These are phyloP conservation scores for Eurypyga helias DNA, from an alignment of 2,113 vertebrate species.

Conservation along the genomic window DNA sequence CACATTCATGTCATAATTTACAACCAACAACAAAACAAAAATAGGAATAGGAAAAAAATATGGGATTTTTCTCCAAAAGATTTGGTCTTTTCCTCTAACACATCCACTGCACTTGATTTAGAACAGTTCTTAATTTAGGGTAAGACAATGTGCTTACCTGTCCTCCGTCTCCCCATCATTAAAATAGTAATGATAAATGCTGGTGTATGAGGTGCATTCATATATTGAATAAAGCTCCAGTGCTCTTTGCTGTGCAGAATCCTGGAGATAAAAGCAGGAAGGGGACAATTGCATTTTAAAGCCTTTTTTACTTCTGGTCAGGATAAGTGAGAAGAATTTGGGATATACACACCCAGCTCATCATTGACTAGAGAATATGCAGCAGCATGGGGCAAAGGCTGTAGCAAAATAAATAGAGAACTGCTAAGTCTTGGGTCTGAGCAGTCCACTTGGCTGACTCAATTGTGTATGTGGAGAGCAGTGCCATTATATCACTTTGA, in stretches of 20 bases:
- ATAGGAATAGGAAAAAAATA: neutral
- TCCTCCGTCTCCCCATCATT: neutral
- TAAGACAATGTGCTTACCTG: slow-evolving; percentile 17
- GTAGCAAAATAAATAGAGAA: neutral
- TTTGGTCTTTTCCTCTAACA: neutral
- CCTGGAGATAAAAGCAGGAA: neutral
- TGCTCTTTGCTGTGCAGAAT: neutral
- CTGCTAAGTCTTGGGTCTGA: neutral
- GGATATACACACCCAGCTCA: neutral
- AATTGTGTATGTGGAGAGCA: neutral
- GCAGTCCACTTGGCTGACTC: neutral
- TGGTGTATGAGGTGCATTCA: neutral
- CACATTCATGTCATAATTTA: slow-evolving; percentile 56
- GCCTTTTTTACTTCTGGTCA: neutral
- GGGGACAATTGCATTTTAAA: neutral
- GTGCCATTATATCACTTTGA: neutral
- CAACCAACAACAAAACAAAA: slow-evolving; percentile 35
- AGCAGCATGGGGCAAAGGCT: neutral
- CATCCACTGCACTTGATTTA: neutral
- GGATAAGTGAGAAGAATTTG: neutral
- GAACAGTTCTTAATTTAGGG: neutral
- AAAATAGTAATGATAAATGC: neutral
- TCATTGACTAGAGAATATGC: neutral
- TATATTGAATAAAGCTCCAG: neutral
- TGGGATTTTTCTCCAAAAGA: neutral